Percentiles rank a stretch among this genome's conserved stretches.
Conservation (phyloP, 2,888 invertebrate species). For the Deilephila elpenor region DNA sequence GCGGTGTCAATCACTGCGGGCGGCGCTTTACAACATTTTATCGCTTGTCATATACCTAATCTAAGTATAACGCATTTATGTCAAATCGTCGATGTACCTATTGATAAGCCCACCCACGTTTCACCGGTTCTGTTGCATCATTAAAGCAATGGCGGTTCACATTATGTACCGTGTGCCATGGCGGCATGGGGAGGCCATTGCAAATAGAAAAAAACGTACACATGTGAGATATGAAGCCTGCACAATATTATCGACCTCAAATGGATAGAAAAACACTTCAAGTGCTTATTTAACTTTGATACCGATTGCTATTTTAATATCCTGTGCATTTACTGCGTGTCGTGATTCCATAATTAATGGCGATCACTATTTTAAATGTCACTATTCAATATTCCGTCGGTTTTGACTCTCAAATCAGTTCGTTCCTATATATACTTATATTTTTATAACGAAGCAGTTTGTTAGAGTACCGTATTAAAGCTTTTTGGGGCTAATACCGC, state of each 20-base stretch:
- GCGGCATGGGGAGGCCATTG: constrained; percentile 51
- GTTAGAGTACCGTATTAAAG: constrained; percentile 4
- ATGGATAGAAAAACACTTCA: constrained; percentile 23
- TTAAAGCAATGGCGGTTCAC: constrained; percentile 66
- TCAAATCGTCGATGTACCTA: constrained; percentile 79
- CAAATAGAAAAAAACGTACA: constrained; percentile 51
- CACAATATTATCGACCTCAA: constrained; percentile 33
- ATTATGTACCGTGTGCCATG: constrained; percentile 45
- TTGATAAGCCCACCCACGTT: constrained; percentile 82
- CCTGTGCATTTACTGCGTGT: neutral
- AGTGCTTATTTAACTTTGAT: constrained; percentile 41
- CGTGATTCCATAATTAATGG: neutral
- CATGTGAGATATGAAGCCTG: constrained; percentile 51
- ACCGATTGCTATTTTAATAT: constrained; percentile 15
- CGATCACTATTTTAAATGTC: neutral
- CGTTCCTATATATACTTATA: neutral
- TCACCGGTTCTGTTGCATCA: constrained; percentile 68
- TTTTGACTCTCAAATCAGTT: neutral
- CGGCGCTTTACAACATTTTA: constrained; percentile 82
- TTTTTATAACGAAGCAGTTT: constrained; percentile 3
- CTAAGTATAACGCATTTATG: constrained; percentile 83
- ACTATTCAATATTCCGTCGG: neutral
- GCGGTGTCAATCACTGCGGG: constrained; percentile 79
- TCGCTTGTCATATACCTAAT: constrained; percentile 79
- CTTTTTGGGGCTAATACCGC: constrained; percentile 36